These are phyloP conservation scores for Laticauda colubrina DNA, from an alignment of 2,113 vertebrate genomes.

Conservation along the genomic window DNA sequence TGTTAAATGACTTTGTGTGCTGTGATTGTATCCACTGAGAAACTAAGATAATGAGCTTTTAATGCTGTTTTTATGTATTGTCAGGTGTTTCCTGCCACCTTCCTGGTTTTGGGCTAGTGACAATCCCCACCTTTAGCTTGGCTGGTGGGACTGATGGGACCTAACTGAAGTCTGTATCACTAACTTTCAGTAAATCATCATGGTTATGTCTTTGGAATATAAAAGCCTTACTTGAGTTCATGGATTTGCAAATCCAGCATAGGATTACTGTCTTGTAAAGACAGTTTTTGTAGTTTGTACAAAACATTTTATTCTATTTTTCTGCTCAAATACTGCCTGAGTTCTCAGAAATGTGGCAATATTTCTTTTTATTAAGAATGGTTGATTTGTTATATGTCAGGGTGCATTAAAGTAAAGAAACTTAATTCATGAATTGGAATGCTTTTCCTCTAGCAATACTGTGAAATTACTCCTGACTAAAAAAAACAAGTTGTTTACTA, in stretches of 20 bases:
- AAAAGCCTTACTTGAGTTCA: neutral
- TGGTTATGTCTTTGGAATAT: neutral
- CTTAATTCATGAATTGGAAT: neutral
- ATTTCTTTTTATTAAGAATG: neutral
- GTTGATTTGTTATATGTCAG: neutral
- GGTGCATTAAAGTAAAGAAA: neutral
- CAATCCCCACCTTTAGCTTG: neutral
- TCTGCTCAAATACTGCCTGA: neutral
- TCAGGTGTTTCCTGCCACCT: neutral
- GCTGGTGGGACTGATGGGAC: neutral
- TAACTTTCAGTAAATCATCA: neutral
- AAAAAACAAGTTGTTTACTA: neutral
- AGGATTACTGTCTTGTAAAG: neutral
- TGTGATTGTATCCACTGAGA: too few relatives aligned
- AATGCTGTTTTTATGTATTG: neutral
- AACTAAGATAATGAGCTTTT: neutral
- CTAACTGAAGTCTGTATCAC: neutral
- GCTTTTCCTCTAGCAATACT: neutral
- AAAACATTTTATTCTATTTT: neutral
- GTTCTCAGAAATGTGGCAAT: neutral
- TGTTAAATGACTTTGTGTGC: neutral
- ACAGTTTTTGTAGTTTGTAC: neutral
- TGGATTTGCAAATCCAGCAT: neutral
- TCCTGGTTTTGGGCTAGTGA: neutral
- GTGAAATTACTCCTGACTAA: neutral